Evolutionary conservation across 2,888 invertebrate genomes (phyloP).

Genomic region (Panopea generosa): DNA sequence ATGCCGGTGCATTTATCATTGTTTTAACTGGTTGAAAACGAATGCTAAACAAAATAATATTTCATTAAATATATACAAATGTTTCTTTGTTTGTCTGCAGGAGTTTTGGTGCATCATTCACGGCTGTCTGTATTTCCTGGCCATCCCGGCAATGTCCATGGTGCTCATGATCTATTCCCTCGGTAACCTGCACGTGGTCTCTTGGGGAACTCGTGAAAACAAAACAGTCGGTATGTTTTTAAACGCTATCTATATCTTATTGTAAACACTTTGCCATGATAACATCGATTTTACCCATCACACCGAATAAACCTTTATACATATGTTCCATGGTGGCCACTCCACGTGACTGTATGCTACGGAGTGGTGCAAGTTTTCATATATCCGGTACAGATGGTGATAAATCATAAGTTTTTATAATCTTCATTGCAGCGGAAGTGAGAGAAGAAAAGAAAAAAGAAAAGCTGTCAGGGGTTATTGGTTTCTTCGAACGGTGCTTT

Average conservation of each 20-base stretch:
- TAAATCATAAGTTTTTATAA: too few relatives aligned
- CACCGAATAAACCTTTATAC: too few relatives aligned
- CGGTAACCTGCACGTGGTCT: conserved; percentile 96
- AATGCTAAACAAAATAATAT: too few relatives aligned
- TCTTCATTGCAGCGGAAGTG: conserved; percentile 28
- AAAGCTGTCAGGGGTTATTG: conserved; percentile 26
- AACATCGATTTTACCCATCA: too few relatives aligned
- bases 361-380: too few relatives aligned
- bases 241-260: background rate
- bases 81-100: conserved; percentile 84
- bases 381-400: too few relatives aligned
- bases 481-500: conserved; percentile 38
- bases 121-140: conserved; percentile 92
- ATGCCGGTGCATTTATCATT: too few relatives aligned
- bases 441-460: conserved; percentile 20
- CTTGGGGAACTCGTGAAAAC: conserved; percentile 97
- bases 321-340: too few relatives aligned
- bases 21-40: too few relatives aligned
- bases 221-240: conserved; percentile 51
- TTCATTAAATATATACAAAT: too few relatives aligned
- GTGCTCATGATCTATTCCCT: conserved; percentile 95
- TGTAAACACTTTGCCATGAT: background rate
- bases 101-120: conserved; percentile 88
- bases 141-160: conserved; percentile 98
- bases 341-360: too few relatives aligned